Evolutionary conservation across 2,113 vertebrate species (phyloP).

Genomic region (Mustelus asterias): DNA sequence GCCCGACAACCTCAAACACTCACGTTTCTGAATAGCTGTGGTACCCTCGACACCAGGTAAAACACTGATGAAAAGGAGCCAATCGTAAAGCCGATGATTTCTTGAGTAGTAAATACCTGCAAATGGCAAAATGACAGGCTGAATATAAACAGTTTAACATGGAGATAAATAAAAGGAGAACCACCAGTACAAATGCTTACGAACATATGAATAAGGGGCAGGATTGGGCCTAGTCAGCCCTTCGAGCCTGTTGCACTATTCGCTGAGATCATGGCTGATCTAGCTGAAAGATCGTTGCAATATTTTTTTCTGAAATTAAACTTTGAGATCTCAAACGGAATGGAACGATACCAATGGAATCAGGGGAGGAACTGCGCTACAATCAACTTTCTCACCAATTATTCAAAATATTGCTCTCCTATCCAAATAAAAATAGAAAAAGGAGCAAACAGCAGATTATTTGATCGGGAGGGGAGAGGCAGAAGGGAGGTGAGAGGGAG

Average conservation of each 20-base stretch:
- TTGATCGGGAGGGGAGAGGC: background rate
- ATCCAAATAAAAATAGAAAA: background rate
- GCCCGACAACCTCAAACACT: slow-evolving; percentile 42
- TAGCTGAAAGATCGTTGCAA: background rate
- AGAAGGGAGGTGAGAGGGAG: background rate
- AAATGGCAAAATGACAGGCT: background rate
- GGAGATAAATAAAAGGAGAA: background rate
- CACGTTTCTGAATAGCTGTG: slow-evolving; percentile 88
- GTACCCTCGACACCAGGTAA: slow-evolving; percentile 80
- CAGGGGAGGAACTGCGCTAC: background rate
- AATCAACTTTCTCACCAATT: background rate
- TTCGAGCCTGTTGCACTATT: too few species aligned
- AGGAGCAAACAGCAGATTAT: background rate
- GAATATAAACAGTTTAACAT: background rate
- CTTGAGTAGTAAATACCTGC: slow-evolving; percentile 68
- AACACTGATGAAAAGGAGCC: slow-evolving; percentile 80
- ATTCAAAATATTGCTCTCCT: background rate
- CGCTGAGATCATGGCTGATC: too few species aligned
- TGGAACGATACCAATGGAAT: background rate
- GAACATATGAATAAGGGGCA: too few species aligned
- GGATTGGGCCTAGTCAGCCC: too few species aligned
- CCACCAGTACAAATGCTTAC: background rate
- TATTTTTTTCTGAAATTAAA: background rate
- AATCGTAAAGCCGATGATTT: slow-evolving; percentile 74
- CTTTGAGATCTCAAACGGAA: background rate